Evolutionary conservation across 2,113 vertebrate species (phyloP), one percentile per base, ranked within the genome.

Genomic region (Cromileptes altivelis): DNA sequence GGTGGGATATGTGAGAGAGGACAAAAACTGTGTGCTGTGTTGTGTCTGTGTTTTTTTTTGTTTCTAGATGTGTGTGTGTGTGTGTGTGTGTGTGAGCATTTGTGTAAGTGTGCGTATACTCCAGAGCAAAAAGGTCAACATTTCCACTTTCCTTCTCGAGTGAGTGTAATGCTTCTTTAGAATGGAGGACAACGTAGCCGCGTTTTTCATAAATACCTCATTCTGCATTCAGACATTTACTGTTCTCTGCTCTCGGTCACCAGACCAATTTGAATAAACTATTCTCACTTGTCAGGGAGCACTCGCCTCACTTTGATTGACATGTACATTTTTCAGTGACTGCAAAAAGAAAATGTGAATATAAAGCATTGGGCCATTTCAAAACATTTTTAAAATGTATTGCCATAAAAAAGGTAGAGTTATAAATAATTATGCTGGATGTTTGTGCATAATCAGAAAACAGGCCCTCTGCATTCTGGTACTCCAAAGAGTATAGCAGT

Each of bases 101-200:
- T 69, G 78, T 57, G 45, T 57, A 53, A 80, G 64, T 50, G 89
- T 69, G 79, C 42, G 64, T 69, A 80, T 81, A 82, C 82, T 91
- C 95, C 95, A 78, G 94, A 95, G 96, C 95, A 96, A 96, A 97
- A 89, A 99, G 97, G 97, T 98, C 97, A 98, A 96, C 96, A 94
- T 96, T 95, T 95, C 95, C 96, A 96, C 96, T 96, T 97, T 97
- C 85, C 94, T 95, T 92, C 94, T 96, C 94, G 93, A 94, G 74
- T 84, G 94, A 93, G 93, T 94, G 94, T 96, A 97, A 97, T 96
- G 95, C 95, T 95, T 96, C 95, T 96, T 97, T 96, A 94, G 95
- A 96, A 97, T 96, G 95, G 97, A 97, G 96, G 96, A 96, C 96
- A 97, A 95, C 52, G 88, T 91, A 94, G 93, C 94, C 90, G 87